phyloP scores from a whole-genome alignment of 1,140 invertebrate genomes.

The Achroia grisella region DNA sequence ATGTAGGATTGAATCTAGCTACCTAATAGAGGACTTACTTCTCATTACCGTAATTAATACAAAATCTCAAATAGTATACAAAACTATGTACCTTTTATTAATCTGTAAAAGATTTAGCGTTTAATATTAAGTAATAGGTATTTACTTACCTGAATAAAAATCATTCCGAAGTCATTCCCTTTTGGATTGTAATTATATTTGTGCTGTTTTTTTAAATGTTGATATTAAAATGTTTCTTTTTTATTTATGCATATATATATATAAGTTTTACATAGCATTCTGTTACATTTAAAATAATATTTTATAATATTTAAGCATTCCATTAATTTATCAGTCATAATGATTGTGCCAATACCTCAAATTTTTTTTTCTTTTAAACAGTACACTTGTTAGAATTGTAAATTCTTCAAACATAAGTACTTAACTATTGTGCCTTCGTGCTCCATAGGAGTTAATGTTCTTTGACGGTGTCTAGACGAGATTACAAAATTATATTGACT shows the following conservation, averaged over 20 bases:
- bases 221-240: constrained; percentile 7
- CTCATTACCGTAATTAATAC: too few relatives aligned
- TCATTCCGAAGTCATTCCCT: constrained; percentile 46
- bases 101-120: constrained; percentile 8
- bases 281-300: not conserved
- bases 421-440: constrained; percentile 53
- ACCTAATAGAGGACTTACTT: too few relatives aligned
- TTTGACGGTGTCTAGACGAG: constrained; percentile 32
- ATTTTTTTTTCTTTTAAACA: constrained; percentile 16
- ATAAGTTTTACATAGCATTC: constrained; percentile 24
- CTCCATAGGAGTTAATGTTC: constrained; percentile 36
- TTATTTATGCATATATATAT: constrained; percentile 22
- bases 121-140: too few relatives aligned
- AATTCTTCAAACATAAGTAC: constrained; percentile 14
- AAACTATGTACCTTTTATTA: constrained; percentile 12
- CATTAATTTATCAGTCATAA: constrained; percentile 9
- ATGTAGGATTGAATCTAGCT: too few relatives aligned
- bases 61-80: too few relatives aligned
- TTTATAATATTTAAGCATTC: not conserved
- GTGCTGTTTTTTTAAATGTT: constrained; percentile 24
- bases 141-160: too few relatives aligned
- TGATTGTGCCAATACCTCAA: constrained; percentile 28
- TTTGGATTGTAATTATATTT: constrained; percentile 44
- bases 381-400: constrained; percentile 35
- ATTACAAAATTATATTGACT: constrained; percentile 17